phyloP scores from a whole-genome alignment of 2,888 invertebrate species.

The Dexiosoma caninum region DNA sequence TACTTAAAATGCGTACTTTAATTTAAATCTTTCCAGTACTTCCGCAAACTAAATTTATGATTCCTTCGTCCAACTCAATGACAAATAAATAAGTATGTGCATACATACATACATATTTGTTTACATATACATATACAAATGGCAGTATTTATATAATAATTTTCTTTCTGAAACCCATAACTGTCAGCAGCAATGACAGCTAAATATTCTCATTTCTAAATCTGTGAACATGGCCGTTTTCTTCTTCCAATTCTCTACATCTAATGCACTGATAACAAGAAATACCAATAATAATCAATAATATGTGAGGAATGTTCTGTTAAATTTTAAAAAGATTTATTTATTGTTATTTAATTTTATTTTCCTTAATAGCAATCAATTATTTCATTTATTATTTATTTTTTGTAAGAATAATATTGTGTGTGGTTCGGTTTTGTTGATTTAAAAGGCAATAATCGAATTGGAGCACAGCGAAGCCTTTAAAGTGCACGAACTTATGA shows the following conservation, averaged over 20 bases:
- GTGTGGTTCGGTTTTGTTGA: background rate
- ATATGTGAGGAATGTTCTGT: slow-evolving; percentile 14
- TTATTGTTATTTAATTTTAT: slow-evolving; percentile 26
- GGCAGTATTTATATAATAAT: background rate
- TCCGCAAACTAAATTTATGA: background rate
- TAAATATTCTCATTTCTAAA: background rate
- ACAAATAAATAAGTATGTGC: no score
- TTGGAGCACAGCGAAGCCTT: slow-evolving; percentile 51
- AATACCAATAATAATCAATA: slow-evolving; percentile 19
- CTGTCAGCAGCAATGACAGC: slow-evolving; percentile 8
- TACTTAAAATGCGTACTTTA: no score
- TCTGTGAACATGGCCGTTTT: background rate
- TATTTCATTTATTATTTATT: no score
- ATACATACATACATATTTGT: no score
- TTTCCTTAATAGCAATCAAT: slow-evolving; percentile 19
- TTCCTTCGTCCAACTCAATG: background rate
- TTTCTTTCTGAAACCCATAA: background rate
- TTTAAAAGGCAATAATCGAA: slow-evolving; percentile 22
- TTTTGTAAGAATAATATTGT: background rate
- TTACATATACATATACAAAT: no score
- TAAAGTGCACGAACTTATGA: slow-evolving; percentile 50
- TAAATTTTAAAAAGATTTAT: slow-evolving; percentile 28
- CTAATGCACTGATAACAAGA: background rate
- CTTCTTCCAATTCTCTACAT: background rate
- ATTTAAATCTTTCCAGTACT: background rate